A percentile compares a stretch with the other conserved stretches of the same genome.
Evolutionary conservation across 2,113 vertebrate species (phyloP).

Genomic region (Cavia aperea): DNA sequence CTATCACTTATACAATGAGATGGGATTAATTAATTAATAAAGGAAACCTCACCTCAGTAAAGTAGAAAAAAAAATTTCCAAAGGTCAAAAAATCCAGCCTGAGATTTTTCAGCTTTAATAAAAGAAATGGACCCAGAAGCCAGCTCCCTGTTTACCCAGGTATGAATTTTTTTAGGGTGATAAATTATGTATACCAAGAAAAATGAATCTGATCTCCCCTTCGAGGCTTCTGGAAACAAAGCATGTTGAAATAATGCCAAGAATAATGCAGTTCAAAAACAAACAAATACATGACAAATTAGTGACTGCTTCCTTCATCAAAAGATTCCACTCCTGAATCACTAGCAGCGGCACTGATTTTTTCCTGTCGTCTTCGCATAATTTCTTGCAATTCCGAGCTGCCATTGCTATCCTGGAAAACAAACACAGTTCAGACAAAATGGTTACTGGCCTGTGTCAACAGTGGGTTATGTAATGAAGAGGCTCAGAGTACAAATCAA

Average conservation of each 20-base stretch:
- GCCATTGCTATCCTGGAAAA: constrained; percentile 82
- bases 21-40: constrained; percentile 37
- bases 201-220: constrained; percentile 72
- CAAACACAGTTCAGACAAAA: not conserved
- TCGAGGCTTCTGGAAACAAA: constrained; percentile 81
- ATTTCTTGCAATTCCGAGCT: constrained; percentile 94
- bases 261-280: constrained; percentile 38
- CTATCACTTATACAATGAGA: constrained; percentile 10
- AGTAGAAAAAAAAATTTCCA: constrained; percentile 26
- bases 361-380: constrained; percentile 95
- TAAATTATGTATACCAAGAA: constrained; percentile 44
- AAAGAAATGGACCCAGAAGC: constrained; percentile 43
- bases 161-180: constrained; percentile 37
- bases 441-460: not conserved
- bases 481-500: not conserved
- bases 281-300: constrained; percentile 57
- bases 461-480: not conserved
- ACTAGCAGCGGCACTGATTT: constrained; percentile 85
- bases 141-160: constrained; percentile 50
- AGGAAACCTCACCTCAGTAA: constrained; percentile 7
- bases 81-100: not conserved
- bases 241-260: constrained; percentile 67
- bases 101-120: not conserved
- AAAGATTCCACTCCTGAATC: constrained; percentile 97
- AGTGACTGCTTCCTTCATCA: constrained; percentile 91